A percentile compares a stretch with the other conserved stretches of the same genome.
Conservation (phyloP, 2,888 invertebrate species). For the Spisula solida region DNA sequence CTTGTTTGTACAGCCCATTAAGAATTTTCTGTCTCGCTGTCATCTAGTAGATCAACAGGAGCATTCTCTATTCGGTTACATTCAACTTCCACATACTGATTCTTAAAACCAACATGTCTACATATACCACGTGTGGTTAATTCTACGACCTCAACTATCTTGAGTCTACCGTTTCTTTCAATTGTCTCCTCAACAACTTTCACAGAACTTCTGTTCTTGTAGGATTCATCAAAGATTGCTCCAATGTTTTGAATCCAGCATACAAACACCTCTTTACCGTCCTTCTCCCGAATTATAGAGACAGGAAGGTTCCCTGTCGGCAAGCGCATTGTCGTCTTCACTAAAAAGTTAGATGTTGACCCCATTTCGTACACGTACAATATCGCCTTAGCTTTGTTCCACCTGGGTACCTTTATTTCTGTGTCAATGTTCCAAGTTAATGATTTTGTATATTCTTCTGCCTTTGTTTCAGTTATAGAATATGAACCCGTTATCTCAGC, state of each 20-base stretch:
- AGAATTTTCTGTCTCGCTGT: not conserved
- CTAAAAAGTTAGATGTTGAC: conserved; percentile 67
- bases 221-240: conserved; percentile 59
- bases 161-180: conserved; percentile 18
- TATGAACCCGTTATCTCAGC: conserved; percentile 69
- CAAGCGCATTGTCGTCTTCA: conserved; percentile 69
- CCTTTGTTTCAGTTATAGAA: conserved; percentile 72
- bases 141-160: conserved; percentile 36
- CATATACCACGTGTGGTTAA: conserved; percentile 72
- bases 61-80: conserved; percentile 34
- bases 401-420: conserved; percentile 65
- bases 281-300: conserved; percentile 61
- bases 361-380: conserved; percentile 69
- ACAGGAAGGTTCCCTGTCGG: conserved; percentile 67
- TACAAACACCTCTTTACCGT: conserved; percentile 64
- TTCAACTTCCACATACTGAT: conserved; percentile 72
- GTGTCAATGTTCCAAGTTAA: conserved; percentile 74
- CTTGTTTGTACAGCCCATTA: not conserved
- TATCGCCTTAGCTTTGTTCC: conserved; percentile 67
- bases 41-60: not conserved
- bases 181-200: not conserved
- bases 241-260: conserved; percentile 63
- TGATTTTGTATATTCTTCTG: conserved; percentile 66
- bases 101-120: conserved; percentile 69
- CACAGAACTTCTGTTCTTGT: conserved; percentile 34